phyloP scores from a whole-genome alignment of 2,888 invertebrate genomes.

The Cryptophagus acutangulus region DNA sequence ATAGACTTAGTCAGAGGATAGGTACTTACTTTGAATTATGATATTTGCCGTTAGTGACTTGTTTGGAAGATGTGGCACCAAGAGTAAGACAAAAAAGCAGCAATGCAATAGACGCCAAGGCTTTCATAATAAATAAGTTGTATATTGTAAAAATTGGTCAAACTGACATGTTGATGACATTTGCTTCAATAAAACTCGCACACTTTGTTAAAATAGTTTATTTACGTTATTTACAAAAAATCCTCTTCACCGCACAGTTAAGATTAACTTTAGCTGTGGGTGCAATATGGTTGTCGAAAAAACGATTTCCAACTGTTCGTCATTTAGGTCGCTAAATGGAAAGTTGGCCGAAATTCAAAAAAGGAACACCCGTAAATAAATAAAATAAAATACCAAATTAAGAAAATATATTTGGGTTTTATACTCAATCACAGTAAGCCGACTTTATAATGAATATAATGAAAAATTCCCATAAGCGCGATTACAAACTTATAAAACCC shows the following conservation, averaged over 20 bases:
- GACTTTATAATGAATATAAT: conserved; percentile 14
- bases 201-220: conserved; percentile 22
- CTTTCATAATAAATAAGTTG: too few species aligned
- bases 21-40: too few species aligned
- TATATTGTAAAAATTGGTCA: too few species aligned
- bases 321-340: conserved; percentile 17
- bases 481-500: too few species aligned
- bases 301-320: not conserved
- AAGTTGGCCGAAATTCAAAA: conserved; percentile 19
- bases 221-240: conserved; percentile 31
- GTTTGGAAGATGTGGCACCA: too few species aligned
- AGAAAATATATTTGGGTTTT: conserved; percentile 36
- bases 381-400: conserved; percentile 31
- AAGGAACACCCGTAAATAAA: conserved; percentile 29
- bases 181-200: not conserved
- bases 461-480: too few species aligned
- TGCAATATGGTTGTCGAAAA: conserved; percentile 21
- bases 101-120: too few species aligned
- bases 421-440: too few species aligned
- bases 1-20: not conserved
- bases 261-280: conserved; percentile 37
- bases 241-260: conserved; percentile 35
- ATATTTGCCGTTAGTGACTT: too few species aligned
- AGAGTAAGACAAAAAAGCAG: too few species aligned
- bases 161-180: too few species aligned